Evolutionary conservation across 2,113 vertebrate genomes (phyloP), one percentile per base, ranked within the genome.

Genomic region (Apteryx mantelli): DNA sequence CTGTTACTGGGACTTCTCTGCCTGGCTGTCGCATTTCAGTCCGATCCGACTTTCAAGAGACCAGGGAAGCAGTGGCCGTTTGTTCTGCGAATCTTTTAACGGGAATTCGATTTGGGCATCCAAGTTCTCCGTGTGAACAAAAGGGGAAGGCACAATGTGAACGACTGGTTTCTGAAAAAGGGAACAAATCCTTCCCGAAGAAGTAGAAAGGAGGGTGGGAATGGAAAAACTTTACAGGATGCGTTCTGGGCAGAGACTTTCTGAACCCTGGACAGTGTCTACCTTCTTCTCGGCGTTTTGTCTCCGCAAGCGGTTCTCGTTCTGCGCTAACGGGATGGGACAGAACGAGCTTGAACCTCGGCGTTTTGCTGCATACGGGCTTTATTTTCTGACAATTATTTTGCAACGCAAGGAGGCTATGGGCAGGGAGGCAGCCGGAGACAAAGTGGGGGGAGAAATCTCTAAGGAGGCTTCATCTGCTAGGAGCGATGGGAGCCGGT

Each of bases 151-250:
- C 42, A 15, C n/a, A n/a, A 5, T 8, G 15, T 42, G 65, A 95
- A 73, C 32, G 73, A 15, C 58, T 78, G 4, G 2, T 73, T 90
- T 81, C 81, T 91, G 86, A n/a, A 85, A 22, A 25, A 28, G 70
- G 64, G 68, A 97, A 80, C 26, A 71, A 75, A 79, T 50, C 34
- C 63, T 91, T 73, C 86, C 75, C 70, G 32, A 44, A 40, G 78
- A 42, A 71, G 44, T 1, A 93, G 81, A 95, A 89, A 32, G 7
- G 42, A 82, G 82, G 79, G 87, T 88, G 75, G 87, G 82, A 93
- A 88, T 94, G 95, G 93, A 96, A 95, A 94, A 95, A 76, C 34
- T 68, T 88, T 80, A 53, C 85, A 77, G 82, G 88, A 90, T 70
- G 2, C 56, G 15, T 44, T 88, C 91, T 71, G 91, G 91, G 52